Conservation (phyloP, 2,888 invertebrate genomes). For the Ormia ochracea region DNA sequence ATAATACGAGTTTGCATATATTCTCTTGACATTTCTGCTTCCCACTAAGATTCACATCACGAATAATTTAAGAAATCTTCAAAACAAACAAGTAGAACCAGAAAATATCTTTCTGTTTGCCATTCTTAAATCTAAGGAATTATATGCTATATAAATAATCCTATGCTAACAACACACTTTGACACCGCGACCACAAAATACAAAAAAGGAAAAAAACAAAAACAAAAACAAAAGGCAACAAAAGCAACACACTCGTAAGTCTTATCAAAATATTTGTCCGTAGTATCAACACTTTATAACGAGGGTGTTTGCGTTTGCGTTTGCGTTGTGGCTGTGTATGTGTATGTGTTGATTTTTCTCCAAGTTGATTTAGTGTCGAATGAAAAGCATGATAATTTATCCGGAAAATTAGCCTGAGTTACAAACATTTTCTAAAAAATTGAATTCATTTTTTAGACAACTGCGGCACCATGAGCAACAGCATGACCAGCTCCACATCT, state of each 20-base stretch:
- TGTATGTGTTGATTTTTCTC: conserved; percentile 34
- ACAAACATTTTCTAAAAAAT: conserved; percentile 22
- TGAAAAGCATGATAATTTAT: neutral
- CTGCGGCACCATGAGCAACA: conserved; percentile 74
- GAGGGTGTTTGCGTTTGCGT: too few relatives aligned
- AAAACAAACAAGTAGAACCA: conserved; percentile 25
- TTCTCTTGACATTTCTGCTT: conserved; percentile 36
- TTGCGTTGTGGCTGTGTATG: neutral
- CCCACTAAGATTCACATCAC: conserved; percentile 8
- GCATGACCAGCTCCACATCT: conserved; percentile 67
- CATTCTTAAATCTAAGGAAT: conserved; percentile 13
- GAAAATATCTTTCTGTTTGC: conserved; percentile 15
- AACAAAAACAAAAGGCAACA: too few relatives aligned
- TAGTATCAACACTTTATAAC: conserved; percentile 57
- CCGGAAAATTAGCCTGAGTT: neutral
- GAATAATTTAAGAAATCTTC: conserved; percentile 40
- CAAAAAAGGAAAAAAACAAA: neutral
- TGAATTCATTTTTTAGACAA: conserved; percentile 74
- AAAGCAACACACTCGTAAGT: too few relatives aligned
- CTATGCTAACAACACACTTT: conserved; percentile 50
- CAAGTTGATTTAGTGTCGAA: conserved; percentile 44
- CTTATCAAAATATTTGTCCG: conserved; percentile 39
- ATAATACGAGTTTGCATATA: too few relatives aligned
- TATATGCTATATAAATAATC: neutral
- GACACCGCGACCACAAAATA: conserved; percentile 15